phyloP scores from a whole-genome alignment of 2,113 vertebrate species.

The Taurulus bubalis region DNA sequence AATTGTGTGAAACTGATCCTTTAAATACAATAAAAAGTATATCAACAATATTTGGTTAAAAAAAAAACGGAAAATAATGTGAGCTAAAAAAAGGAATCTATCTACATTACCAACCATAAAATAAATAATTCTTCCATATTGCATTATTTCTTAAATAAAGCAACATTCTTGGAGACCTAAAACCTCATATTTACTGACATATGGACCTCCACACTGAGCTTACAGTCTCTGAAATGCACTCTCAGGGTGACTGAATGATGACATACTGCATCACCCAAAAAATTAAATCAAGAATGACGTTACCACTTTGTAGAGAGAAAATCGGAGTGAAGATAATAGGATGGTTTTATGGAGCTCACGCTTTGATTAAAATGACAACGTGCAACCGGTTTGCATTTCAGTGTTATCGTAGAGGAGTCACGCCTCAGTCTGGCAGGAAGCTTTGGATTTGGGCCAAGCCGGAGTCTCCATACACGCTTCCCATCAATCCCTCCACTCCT shows the following conservation, averaged over 20 bases:
- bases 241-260: slow-evolving; percentile 1
- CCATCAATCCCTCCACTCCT: not conserved
- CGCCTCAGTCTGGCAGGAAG: slow-evolving; percentile 11
- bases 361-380: not conserved
- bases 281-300: slow-evolving; percentile 20
- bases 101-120: not conserved
- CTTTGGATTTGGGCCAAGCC: slow-evolving; percentile 32
- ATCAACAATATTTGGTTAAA: slow-evolving; percentile 7
- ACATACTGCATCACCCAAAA: slow-evolving; percentile 26
- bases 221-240: not conserved
- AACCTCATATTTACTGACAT: not conserved
- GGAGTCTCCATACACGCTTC: not conserved
- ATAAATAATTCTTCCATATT: not conserved
- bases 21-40: not conserved
- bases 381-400: not conserved
- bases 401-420: not conserved
- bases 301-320: not conserved
- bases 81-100: not conserved
- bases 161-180: not conserved
- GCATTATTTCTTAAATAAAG: not conserved
- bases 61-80: not conserved
- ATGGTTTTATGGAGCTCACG: not conserved
- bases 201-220: slow-evolving; percentile 8
- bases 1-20: not conserved
- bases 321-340: not conserved